Evolutionary conservation across 2,797 vertebrate genomes (phyloP), one percentile per base, ranked within the genome.

Genomic region (Lates japonicus): DNA sequence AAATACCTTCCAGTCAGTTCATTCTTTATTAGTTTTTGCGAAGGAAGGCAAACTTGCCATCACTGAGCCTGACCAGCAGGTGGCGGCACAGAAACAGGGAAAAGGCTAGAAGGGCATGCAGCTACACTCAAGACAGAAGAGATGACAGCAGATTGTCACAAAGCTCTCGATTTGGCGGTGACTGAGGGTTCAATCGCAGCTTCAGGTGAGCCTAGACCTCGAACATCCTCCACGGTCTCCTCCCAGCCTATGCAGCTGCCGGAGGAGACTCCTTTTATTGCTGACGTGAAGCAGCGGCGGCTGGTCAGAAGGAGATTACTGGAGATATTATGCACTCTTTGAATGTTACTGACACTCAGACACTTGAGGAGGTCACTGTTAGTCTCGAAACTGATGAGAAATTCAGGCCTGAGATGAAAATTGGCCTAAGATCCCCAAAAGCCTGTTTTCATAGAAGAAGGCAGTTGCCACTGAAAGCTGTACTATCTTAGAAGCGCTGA

Each of bases 291-390:
- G 80, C 93, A 94, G 20, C 95, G 96, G 85, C 95, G 85, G 2
- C 49, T 92, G 48, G 76, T 96, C 95, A 96, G 67, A 97, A 95
- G 87, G 96, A 97, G 76, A 94, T 44, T 77, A 90, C 74, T 95
- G 95, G 91, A 93, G n/a, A 90, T 16, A 84, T 95, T 71, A 82
- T 95, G 69, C 94, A 96, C 12, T 82, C 95, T 46, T 69, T 95
- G 69, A 94, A 89, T 1, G 78, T 95, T 58, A 91, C 90, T 69
- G 95, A 97, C 76, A 94, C 61, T 74, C 87, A 33, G 42, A 59
- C 81, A n/a, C 84, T 97, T 48, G 85, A 93, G 58, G 94, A 96
- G 68, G 94, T 91, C 10, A 72, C 91, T 6, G 79, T 91, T 11
- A 78, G 52, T 68, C 66, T 97, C 7, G 31, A 93, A 41, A 80